Base-by-base conservation (phyloP, 2,797 vertebrate genomes). In the Streptopelia turtur region DNA sequence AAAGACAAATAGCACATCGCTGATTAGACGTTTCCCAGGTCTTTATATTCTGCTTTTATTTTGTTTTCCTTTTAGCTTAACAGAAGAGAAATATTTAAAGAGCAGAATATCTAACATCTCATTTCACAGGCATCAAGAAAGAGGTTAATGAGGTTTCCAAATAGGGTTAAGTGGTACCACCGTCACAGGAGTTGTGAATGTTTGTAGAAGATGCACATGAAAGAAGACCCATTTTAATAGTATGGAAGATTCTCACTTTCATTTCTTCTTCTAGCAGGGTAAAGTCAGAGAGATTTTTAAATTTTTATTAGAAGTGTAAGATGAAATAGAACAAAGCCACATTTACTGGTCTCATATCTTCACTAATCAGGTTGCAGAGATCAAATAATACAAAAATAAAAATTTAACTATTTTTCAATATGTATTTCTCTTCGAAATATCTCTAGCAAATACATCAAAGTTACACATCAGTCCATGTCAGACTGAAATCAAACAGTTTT, bases 91-190 rank as follows among this genome's bases (percentile, higher is more conserved):
- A 94, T 95, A 91, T 86, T 96, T 94, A 88, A 94, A 93, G 80
- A 90, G 85, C 0, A 0, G 39, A 85, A 61, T 93, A 89, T 94
- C 95, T 95, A 81, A 92, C 77, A 94, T 95, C 85, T 93, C 80
- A 96, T 96, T 96, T 96, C 89, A 94, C 87, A 94, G 93, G 57
- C 95, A 94, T 97, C 91, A 96, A 96, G 87, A 91, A 91, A 66
- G 70, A 96, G 94, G 94, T 96, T 96, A 97, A 96, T 94, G 93
- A 96, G 91, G 93, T 96, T 96, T 96, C 93, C 78, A 96, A 94
- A 94, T 80, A 92, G 77, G 95, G 95, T 96, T 94, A 97, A 96
- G 95, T 86, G 74, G 77, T 96, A 95, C 64, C 59, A 83, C 83
- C 78, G 60, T 94, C 92, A 93, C 75, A 95, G 68, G 39, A 96